Evolutionary conservation across 2,888 invertebrate genomes (phyloP).

Genomic region (Scotopteryx bipunctaria): DNA sequence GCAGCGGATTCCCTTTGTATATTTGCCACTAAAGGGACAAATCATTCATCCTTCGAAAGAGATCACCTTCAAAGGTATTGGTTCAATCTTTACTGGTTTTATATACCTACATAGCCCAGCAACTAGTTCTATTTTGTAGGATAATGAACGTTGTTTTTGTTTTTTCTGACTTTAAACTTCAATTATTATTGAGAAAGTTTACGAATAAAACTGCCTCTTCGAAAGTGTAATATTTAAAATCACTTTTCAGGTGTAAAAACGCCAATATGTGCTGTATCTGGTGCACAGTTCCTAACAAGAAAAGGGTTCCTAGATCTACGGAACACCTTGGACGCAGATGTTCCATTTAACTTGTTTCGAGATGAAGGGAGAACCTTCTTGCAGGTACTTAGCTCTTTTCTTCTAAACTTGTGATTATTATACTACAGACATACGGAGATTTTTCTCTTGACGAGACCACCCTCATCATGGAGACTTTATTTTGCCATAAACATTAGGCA

Average conservation of each 20-base stretch:
- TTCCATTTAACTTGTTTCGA: constrained; percentile 91
- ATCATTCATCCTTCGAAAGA: constrained; percentile 94
- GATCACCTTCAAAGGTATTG: constrained; percentile 92
- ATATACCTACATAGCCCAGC: too few species aligned
- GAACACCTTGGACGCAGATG: constrained; percentile 89
- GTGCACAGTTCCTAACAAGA: constrained; percentile 91
- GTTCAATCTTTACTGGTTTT: too few species aligned
- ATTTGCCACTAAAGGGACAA: constrained; percentile 92
- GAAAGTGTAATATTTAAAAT: neutral
- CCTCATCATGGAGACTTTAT: too few species aligned
- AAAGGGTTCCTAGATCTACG: constrained; percentile 92
- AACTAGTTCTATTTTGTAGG: too few species aligned
- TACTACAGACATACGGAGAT: too few species aligned
- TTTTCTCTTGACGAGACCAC: too few species aligned
- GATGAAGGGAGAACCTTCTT: constrained; percentile 92
- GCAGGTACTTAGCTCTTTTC: constrained; percentile 84
- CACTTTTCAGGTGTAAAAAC: constrained; percentile 86
- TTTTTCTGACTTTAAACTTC: too few species aligned
- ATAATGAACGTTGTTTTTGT: too few species aligned
- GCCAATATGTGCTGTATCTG: constrained; percentile 93
- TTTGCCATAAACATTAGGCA: too few species aligned
- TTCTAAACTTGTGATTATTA: too few species aligned
- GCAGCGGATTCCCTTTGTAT: constrained; percentile 93
- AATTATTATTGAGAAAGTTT: too few species aligned
- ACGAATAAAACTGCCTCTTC: too few species aligned